Percentiles rank a stretch among this genome's conserved stretches.
phyloP scores from a whole-genome alignment of 2,888 invertebrate genomes.

The Phaedon cochleariae region DNA sequence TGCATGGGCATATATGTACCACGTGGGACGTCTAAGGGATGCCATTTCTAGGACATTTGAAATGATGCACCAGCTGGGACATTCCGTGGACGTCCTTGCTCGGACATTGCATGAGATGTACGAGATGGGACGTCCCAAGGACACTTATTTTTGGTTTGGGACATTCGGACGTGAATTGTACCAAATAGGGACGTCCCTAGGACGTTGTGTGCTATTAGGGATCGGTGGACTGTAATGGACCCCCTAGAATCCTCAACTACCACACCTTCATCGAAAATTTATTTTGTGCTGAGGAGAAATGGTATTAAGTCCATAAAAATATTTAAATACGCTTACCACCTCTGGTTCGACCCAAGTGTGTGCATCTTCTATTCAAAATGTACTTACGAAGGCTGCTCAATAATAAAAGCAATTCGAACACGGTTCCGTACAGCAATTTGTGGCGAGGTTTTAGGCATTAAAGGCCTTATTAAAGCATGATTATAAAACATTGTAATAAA shows the following conservation, averaged over 20 bases:
- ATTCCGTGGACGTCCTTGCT: no score
- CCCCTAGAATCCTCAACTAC: not conserved
- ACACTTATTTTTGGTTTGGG: no score
- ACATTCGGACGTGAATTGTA: no score
- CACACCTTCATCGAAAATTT: conserved; percentile 14
- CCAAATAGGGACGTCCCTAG: no score
- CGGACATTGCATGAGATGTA: no score
- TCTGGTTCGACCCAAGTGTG: conserved; percentile 28
- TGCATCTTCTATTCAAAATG: conserved; percentile 16
- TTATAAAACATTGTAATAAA: conserved; percentile 65
- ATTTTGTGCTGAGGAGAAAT: conserved; percentile 22
- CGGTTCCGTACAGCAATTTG: conserved; percentile 52
- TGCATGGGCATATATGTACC: no score
- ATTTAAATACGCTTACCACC: conserved; percentile 31
- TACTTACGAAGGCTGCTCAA: conserved; percentile 24
- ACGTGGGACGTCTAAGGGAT: no score
- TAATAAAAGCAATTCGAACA: conserved; percentile 37
- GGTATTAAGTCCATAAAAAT: conserved; percentile 28
- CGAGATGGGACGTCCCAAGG: no score
- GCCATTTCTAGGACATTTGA: no score
- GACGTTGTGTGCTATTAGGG: no score
- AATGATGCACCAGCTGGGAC: no score
- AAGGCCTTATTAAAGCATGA: conserved; percentile 63
- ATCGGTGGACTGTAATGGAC: not conserved
- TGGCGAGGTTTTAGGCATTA: conserved; percentile 59